phyloP scores from a whole-genome alignment of 2,888 invertebrate species.

The Diaphora mendica region DNA sequence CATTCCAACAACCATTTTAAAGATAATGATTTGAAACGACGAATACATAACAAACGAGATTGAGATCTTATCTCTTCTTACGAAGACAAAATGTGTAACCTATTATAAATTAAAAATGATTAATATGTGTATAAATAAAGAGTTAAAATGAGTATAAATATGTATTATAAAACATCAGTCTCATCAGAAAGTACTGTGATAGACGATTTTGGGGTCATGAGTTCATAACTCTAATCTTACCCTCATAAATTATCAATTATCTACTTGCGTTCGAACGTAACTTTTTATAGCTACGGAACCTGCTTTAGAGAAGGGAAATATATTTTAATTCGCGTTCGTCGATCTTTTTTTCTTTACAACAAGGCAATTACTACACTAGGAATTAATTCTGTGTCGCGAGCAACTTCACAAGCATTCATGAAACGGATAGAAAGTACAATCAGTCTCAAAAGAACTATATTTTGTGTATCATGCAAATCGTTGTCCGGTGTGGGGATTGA shows the following conservation, averaged over 20 bases:
- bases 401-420: no score
- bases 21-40: background rate
- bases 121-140: no score
- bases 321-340: background rate
- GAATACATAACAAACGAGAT: background rate
- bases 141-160: background rate
- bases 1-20: background rate
- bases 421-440: no score
- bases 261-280: background rate
- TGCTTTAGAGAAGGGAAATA: background rate
- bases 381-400: no score
- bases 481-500: no score
- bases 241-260: constrained; percentile 10
- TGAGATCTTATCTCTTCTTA: background rate
- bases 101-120: background rate
- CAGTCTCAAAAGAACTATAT: no score
- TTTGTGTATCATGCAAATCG: no score
- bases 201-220: constrained; percentile 5
- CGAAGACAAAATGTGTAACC: background rate
- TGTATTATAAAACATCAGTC: background rate
- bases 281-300: background rate
- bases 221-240: background rate
- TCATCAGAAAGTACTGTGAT: constrained; percentile 4
- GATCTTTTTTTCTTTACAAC: background rate
- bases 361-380: background rate